Evolutionary conservation across 2,888 invertebrate species (phyloP).

Genomic region (Muscina levida): DNA sequence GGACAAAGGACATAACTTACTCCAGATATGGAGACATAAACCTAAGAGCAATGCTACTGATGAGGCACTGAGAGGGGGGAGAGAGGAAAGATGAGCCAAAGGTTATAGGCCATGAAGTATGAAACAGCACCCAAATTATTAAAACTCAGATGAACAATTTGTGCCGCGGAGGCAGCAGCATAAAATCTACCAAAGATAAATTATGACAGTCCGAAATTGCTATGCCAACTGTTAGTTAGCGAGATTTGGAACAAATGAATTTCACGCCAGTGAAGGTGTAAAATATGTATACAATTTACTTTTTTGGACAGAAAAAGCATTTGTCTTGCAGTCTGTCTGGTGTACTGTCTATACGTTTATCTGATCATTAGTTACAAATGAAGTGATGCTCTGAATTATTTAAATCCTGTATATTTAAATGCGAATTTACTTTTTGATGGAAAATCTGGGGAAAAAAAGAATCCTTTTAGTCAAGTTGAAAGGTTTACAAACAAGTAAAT

Average conservation of each 20-base stretch:
- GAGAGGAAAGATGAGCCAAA: constrained; percentile 41
- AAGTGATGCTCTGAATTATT: no score
- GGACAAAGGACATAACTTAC: constrained; percentile 45
- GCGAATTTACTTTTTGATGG: no score
- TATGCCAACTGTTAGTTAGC: constrained; percentile 18
- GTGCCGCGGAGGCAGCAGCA: constrained; percentile 10
- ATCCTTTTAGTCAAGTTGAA: no score
- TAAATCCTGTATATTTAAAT: no score
- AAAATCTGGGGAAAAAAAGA: no score
- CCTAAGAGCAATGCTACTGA: background rate
- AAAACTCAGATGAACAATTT: constrained; percentile 27
- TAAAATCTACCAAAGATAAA: constrained; percentile 16
- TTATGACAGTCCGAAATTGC: constrained; percentile 15
- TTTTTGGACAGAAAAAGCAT: background rate
- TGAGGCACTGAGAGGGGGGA: no score
- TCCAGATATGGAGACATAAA: constrained; percentile 30
- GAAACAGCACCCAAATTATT: constrained; percentile 11
- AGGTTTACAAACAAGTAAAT: no score
- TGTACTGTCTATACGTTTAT: no score
- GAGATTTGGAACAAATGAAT: no score
- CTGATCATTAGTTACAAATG: no score
- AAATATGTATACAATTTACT: constrained; percentile 17
- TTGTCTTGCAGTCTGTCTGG: no score
- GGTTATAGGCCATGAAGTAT: constrained; percentile 53
- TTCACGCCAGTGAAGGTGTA: background rate